Evolutionary conservation across 2,797 vertebrate genomes (phyloP).

Genomic region (Pangasius djambal): DNA sequence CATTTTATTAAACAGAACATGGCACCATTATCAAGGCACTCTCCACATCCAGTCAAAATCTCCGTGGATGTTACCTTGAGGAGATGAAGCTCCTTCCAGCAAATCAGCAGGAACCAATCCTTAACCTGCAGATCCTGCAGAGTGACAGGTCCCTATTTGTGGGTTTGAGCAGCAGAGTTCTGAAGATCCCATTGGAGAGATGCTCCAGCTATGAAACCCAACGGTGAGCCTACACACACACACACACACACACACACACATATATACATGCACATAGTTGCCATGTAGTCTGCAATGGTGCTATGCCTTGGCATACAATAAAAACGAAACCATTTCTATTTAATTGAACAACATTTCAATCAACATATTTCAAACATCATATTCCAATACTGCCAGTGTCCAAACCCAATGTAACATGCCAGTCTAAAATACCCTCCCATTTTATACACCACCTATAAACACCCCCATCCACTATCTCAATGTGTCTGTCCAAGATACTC

Average conservation of each 20-base stretch:
- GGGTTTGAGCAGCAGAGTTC: conserved; percentile 84
- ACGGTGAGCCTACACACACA: conserved; percentile 59
- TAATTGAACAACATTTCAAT: background rate
- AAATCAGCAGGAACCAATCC: conserved; percentile 78
- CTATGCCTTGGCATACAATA: background rate
- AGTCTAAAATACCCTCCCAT: background rate
- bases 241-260: background rate
- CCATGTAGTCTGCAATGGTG: background rate
- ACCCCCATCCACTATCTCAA: too few species aligned
- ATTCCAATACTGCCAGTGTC: background rate
- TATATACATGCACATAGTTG: background rate
- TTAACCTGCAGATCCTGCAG: conserved; percentile 88
- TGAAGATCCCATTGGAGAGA: conserved; percentile 87
- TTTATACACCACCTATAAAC: background rate
- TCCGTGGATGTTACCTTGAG: conserved; percentile 88
- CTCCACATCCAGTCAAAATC: conserved; percentile 81
- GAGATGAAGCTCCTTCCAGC: conserved; percentile 88
- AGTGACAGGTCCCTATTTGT: conserved; percentile 88
- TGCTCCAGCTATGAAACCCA: conserved; percentile 71
- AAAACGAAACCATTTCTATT: background rate
- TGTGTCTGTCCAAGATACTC: background rate
- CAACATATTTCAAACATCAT: background rate
- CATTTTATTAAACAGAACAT: conserved; percentile 76
- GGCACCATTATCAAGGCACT: conserved; percentile 93
- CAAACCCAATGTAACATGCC: background rate